Percentiles rank a stretch among this genome's conserved stretches.
Evolutionary conservation across 1,140 invertebrate species (phyloP).

Genomic region (Psix sp.): DNA sequence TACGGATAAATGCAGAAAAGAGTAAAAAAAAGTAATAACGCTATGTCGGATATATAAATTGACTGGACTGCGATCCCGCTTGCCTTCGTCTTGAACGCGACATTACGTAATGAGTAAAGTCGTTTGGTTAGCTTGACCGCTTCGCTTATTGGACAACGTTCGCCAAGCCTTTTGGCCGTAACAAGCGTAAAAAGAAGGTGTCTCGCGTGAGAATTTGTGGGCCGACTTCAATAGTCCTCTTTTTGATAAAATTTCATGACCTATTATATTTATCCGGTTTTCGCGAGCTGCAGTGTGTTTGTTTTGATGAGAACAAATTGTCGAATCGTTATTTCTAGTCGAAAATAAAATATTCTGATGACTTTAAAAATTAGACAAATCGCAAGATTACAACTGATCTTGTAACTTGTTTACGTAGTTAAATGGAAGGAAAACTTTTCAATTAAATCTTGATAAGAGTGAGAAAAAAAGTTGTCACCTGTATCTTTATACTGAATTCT

Average conservation of each 20-base stretch:
- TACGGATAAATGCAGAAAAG: conserved; percentile 64
- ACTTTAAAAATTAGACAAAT: no score
- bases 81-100: conserved; percentile 71
- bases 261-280: conserved; percentile 51
- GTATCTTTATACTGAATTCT: no score
- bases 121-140: conserved; percentile 68
- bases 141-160: conserved; percentile 63
- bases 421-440: no score
- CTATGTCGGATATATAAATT: conserved; percentile 67
- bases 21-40: conserved; percentile 61
- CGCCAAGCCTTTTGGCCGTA: conserved; percentile 61
- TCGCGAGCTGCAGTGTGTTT: conserved; percentile 1
- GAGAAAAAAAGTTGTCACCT: no score
- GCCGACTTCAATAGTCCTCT: conserved; percentile 50
- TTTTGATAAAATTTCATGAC: conserved; percentile 44
- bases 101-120: conserved; percentile 76
- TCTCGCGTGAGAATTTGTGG: conserved; percentile 60
- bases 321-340: no score
- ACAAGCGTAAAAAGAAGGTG: conserved; percentile 63
- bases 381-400: no score
- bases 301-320: conserved; percentile 19
- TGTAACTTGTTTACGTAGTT: no score
- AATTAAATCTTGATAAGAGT: no score
- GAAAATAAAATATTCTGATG: no score
- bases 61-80: conserved; percentile 73